Conservation (phyloP, 2,113 vertebrate genomes). For the Bos javanicus region DNA sequence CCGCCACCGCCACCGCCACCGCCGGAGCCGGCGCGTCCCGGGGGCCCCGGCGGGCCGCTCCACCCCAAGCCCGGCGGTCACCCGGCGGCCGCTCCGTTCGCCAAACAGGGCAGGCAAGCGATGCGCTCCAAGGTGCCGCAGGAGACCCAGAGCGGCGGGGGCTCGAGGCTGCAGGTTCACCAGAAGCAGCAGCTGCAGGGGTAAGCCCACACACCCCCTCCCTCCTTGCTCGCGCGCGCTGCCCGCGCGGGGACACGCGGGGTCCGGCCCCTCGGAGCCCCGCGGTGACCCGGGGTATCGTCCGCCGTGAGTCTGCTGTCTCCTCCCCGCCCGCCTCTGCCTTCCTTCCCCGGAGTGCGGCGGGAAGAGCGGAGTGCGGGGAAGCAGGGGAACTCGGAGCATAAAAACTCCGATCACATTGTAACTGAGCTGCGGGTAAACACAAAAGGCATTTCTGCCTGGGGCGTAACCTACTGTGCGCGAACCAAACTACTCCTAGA, state of each 20-base stretch:
- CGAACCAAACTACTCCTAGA: background rate
- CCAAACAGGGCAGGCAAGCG: constrained; percentile 76
- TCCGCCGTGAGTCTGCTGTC: background rate
- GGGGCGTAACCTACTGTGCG: constrained; percentile 54
- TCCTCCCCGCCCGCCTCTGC: background rate
- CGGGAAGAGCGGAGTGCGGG: background rate
- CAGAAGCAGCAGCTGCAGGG: constrained; percentile 83
- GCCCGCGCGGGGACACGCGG: background rate
- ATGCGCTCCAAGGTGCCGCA: constrained; percentile 59
- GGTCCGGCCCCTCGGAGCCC: constrained; percentile 77
- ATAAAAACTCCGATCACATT: background rate
- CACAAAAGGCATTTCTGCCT: constrained; percentile 65
- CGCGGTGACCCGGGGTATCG: background rate
- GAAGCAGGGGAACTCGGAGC: background rate
- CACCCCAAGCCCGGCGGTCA: constrained; percentile 72
- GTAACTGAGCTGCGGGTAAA: constrained; percentile 39
- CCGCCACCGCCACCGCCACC: constrained; percentile 61
- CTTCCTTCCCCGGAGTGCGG: background rate
- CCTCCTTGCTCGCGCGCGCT: background rate
- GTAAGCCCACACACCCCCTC: constrained; percentile 53
- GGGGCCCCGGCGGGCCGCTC: constrained; percentile 73
- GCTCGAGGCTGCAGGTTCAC: constrained; percentile 74
- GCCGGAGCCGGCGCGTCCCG: constrained; percentile 58
- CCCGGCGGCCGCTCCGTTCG: constrained; percentile 74
- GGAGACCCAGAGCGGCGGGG: constrained; percentile 70